Evolutionary conservation across 2,113 vertebrate species (phyloP).

Genomic region (Cercocebus atys): DNA sequence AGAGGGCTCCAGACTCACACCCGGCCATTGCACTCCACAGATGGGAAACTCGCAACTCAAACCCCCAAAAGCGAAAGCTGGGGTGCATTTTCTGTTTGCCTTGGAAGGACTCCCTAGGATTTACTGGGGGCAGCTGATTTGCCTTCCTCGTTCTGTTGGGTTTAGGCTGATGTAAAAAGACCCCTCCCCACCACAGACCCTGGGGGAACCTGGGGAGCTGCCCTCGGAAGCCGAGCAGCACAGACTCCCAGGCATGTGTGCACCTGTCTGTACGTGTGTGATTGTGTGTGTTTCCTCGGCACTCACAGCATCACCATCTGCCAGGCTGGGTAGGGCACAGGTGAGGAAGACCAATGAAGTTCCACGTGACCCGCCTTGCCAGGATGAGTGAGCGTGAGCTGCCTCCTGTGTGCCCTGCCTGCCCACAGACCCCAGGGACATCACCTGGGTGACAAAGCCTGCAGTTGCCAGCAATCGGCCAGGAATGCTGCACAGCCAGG

Average conservation of each 20-base stretch:
- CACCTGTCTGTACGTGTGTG: background rate
- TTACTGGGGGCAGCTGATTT: rapidly evolving
- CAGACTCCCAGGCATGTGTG: background rate
- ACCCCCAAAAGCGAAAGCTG: background rate
- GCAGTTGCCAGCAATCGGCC: background rate
- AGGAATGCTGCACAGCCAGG: background rate
- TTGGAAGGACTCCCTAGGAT: too few species aligned
- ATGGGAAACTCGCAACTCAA: too few species aligned
- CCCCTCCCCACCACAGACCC: too few species aligned
- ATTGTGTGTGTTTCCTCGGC: background rate
- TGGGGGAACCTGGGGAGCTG: rapidly evolving
- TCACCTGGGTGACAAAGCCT: background rate
- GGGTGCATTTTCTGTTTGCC: background rate
- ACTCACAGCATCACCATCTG: rapidly evolving
- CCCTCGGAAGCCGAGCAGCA: rapidly evolving
- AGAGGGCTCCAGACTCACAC: too few species aligned
- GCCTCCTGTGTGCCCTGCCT: background rate
- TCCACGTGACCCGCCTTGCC: background rate
- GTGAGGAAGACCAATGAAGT: too few species aligned
- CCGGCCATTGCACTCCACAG: too few species aligned
- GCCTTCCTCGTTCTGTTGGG: background rate
- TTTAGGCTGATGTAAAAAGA: background rate
- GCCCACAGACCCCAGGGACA: background rate
- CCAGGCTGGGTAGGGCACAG: background rate
- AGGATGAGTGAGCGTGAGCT: rapidly evolving